Percentiles rank a stretch among this genome's conserved stretches.
These are phyloP conservation scores for Peromyscus melanophrys DNA, from an alignment of 2,797 vertebrate genomes.

Conservation along the genomic window DNA sequence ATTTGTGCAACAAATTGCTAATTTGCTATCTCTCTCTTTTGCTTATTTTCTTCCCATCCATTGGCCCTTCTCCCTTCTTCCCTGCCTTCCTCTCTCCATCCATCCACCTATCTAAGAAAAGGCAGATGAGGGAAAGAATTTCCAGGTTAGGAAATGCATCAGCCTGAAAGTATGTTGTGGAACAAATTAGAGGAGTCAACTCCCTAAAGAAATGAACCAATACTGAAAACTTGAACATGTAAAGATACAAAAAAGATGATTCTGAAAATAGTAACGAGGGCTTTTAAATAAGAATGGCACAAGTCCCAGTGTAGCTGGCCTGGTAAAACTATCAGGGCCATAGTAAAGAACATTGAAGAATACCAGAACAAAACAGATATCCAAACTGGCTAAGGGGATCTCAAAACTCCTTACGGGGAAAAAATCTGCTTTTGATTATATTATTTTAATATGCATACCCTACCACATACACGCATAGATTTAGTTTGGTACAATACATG, in stretches of 20 bases:
- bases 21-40: background rate
- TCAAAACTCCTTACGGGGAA: background rate
- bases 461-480: background rate
- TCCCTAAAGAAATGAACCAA: conserved; percentile 74
- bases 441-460: background rate
- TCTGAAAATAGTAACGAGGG: conserved; percentile 82
- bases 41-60: too few relatives aligned
- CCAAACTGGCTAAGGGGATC: background rate
- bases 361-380: background rate
- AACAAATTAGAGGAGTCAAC: conserved; percentile 57
- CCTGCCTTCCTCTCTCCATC: background rate
- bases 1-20: background rate
- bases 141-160: conserved; percentile 76
- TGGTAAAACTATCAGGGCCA: conserved; percentile 61
- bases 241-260: conserved; percentile 38
- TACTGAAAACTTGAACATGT: conserved; percentile 50
- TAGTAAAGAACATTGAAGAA: background rate
- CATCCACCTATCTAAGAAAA: background rate
- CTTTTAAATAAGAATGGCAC: conserved; percentile 71
- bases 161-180: conserved; percentile 55
- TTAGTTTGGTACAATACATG: conserved; percentile 11
- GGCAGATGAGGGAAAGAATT: background rate
- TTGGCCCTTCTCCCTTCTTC: too few relatives aligned
- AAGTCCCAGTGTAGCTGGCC: conserved; percentile 77
- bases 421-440: background rate